Conservation (phyloP, 1,140 invertebrate species). For the Cotesia chilonis region DNA sequence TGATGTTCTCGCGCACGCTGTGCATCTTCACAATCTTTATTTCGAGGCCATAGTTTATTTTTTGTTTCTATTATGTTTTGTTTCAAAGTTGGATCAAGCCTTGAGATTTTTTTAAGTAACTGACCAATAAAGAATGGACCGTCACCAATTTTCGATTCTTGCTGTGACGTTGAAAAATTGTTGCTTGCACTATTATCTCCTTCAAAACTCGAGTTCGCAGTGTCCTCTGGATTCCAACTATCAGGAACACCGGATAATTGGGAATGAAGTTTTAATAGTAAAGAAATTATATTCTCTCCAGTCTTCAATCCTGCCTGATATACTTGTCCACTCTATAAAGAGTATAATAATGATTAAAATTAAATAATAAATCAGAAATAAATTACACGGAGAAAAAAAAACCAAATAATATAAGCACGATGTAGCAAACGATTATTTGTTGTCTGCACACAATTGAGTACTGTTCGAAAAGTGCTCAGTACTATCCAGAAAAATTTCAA, state of each 20-base stretch:
- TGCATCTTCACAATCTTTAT: conserved; percentile 80
- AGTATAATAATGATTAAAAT: neutral
- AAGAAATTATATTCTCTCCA: conserved; percentile 91
- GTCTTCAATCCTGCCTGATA: conserved; percentile 71
- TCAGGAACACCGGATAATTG: conserved; percentile 85
- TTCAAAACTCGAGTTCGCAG: conserved; percentile 62
- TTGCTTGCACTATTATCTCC: conserved; percentile 48
- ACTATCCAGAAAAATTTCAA: no score
- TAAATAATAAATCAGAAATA: neutral
- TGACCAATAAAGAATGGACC: conserved; percentile 86
- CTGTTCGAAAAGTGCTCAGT: no score
- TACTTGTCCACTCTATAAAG: conserved; percentile 39
- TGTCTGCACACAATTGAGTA: no score
- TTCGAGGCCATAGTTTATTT: conserved; percentile 78
- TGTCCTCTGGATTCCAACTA: conserved; percentile 75
- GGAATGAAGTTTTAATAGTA: conserved; percentile 92
- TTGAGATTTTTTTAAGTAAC: conserved; percentile 77
- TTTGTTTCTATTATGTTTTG: conserved; percentile 74
- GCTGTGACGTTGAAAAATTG: conserved; percentile 45
- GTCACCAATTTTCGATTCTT: conserved; percentile 78
- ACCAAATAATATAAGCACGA: no score
- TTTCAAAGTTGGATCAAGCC: conserved; percentile 75
- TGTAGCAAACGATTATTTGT: no score
- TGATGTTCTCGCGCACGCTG: conserved; percentile 75
- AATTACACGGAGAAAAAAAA: neutral